Conservation (phyloP, 2,113 vertebrate species). For the Eretmochelys imbricata region DNA sequence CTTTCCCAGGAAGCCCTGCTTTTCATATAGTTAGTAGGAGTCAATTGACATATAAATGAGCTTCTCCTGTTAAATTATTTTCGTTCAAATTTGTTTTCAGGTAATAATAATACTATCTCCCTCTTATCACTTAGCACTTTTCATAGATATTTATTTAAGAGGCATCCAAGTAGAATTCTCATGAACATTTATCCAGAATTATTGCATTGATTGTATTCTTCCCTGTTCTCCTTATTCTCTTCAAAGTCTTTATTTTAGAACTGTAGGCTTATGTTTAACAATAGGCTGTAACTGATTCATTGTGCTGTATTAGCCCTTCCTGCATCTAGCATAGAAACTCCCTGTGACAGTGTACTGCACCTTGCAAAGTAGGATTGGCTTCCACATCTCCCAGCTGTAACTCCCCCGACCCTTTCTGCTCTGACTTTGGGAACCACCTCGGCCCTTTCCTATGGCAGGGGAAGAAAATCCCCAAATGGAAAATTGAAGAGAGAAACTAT, state of each 20-base stretch:
- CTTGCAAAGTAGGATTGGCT: background rate
- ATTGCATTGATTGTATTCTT: background rate
- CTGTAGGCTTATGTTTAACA: background rate
- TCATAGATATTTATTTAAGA: background rate
- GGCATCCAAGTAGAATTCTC: background rate
- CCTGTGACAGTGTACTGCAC: background rate
- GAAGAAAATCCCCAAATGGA: background rate
- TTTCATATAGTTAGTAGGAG: background rate
- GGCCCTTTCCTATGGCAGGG: background rate
- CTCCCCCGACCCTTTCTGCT: background rate
- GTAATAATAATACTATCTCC: background rate
- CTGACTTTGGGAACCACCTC: background rate
- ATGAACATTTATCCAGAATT: background rate
- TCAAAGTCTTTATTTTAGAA: background rate
- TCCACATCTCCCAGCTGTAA: background rate
- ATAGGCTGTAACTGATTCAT: background rate
- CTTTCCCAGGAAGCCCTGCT: background rate
- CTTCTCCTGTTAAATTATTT: background rate
- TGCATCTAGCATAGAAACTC: background rate
- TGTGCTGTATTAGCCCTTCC: background rate
- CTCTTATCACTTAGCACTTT: background rate
- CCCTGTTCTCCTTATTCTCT: background rate
- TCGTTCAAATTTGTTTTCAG: background rate
- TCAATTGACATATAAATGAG: background rate
- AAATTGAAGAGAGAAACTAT: background rate